These are phyloP conservation scores for Sarcophaga carnaria DNA, from an alignment of 2,888 invertebrate genomes.

Conservation along the genomic window DNA sequence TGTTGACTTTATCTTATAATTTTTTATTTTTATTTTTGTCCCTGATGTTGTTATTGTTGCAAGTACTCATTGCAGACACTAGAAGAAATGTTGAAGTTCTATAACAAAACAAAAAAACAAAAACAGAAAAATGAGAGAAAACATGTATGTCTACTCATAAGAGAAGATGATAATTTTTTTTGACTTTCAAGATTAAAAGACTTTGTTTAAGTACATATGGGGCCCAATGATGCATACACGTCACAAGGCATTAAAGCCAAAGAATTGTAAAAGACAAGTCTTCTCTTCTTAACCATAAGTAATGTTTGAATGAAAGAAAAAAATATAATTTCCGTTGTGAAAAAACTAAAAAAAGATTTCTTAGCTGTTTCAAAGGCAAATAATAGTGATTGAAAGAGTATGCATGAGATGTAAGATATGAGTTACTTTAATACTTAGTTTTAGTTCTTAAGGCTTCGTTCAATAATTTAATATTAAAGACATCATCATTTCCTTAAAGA, in stretches of 20 bases:
- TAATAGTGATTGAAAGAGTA: too few relatives aligned
- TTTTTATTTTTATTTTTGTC: not conserved
- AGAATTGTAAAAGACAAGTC: not conserved
- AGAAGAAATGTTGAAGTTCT: not conserved
- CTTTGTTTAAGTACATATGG: conserved; percentile 5
- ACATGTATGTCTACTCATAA: not conserved
- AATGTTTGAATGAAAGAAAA: not conserved
- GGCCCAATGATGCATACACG: not conserved
- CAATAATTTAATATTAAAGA: too few relatives aligned
- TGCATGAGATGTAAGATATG: too few relatives aligned
- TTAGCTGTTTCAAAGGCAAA: too few relatives aligned
- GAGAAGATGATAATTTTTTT: not conserved
- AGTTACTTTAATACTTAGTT: too few relatives aligned
- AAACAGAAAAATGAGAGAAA: not conserved
- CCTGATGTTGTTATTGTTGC: not conserved
- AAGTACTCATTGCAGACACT: conserved; percentile 17
- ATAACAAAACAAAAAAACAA: not conserved
- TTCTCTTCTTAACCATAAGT: not conserved
- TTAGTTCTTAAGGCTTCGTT: too few relatives aligned
- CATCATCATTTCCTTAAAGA: too few relatives aligned
- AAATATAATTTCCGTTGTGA: too few relatives aligned
- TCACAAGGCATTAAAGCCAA: not conserved
- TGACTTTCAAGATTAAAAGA: not conserved
- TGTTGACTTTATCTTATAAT: conserved; percentile 36
- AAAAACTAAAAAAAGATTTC: too few relatives aligned